Evolutionary conservation across 2,113 vertebrate genomes (phyloP).

Genomic region (Corythornis cristatus): DNA sequence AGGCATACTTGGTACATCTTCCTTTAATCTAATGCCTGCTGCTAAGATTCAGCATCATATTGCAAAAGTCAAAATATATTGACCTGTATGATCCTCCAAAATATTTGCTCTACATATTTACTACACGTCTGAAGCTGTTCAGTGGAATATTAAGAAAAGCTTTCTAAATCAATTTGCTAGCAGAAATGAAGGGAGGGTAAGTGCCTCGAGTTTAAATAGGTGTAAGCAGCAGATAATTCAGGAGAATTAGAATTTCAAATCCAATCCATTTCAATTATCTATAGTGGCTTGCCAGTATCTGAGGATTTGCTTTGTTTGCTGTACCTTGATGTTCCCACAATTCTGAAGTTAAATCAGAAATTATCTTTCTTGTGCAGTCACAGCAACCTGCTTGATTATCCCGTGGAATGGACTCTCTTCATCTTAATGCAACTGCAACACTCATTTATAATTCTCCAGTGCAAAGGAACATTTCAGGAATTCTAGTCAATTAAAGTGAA

Average conservation of each 20-base stretch:
- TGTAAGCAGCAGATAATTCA: not conserved
- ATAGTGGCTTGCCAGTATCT: not conserved
- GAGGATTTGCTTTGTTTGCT: not conserved
- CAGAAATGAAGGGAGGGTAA: not conserved
- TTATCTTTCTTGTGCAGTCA: not conserved
- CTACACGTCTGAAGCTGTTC: not conserved
- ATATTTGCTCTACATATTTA: not conserved
- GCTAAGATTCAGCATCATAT: not conserved
- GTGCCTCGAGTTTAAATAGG: not conserved
- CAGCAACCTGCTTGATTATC: not conserved
- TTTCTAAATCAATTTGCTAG: not conserved
- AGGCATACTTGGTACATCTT: not conserved
- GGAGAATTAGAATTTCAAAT: not conserved
- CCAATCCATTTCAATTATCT: not conserved
- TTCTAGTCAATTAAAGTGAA: not conserved
- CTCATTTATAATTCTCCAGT: not conserved
- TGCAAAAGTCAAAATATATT: not conserved
- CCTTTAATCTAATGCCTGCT: not conserved
- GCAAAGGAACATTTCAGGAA: not conserved
- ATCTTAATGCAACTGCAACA: not conserved
- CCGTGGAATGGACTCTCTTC: not conserved
- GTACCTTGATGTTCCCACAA: not conserved
- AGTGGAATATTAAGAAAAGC: not conserved
- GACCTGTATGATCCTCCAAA: not conserved
- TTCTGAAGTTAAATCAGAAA: not conserved